Conservation (phyloP, 30 jellyfish, hydroid and myxozoan genomes). For the Nemopilema nomurai region DNA sequence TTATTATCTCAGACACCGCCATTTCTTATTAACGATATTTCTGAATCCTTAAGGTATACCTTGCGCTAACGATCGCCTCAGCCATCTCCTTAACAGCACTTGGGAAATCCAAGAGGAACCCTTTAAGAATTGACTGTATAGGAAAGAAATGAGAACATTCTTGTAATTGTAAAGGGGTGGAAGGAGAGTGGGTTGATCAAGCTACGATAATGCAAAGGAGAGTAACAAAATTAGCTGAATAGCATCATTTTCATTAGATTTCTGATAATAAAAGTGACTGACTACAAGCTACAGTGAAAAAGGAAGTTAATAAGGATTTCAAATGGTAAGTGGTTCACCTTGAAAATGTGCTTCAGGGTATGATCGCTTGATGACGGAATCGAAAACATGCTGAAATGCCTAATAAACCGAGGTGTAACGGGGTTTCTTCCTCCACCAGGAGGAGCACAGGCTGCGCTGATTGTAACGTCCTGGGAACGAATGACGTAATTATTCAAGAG, state of each 20-base stretch:
- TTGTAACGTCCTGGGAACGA: slow-evolving; percentile 75
- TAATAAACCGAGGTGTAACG: slow-evolving; percentile 91
- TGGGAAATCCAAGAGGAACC: slow-evolving; percentile 87
- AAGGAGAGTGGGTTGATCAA: neutral
- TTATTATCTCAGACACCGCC: too few species aligned
- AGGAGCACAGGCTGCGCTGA: slow-evolving; percentile 98
- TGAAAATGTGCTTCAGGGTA: slow-evolving; percentile 82
- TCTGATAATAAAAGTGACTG: too few species aligned
- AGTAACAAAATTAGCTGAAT: too few species aligned
- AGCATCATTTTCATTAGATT: too few species aligned
- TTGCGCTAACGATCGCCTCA: slow-evolving; percentile 86
- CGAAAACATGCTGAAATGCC: slow-evolving; percentile 92
- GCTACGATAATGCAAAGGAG: neutral
- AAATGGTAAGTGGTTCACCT: too few species aligned
- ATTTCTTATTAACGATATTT: too few species aligned
- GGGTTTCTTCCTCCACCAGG: slow-evolving; percentile 99
- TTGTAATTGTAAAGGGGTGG: neutral
- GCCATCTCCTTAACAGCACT: slow-evolving; percentile 84
- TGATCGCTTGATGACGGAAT: slow-evolving; percentile 85
- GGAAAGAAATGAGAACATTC: neutral
- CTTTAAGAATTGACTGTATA: slow-evolving; percentile 85
- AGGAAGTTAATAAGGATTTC: too few species aligned
- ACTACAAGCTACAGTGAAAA: too few species aligned
- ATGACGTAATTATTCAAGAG: neutral
- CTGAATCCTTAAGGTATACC: too few species aligned